Base-by-base conservation (phyloP, 2,113 vertebrate genomes). In the Rhodinocichla rosea region DNA sequence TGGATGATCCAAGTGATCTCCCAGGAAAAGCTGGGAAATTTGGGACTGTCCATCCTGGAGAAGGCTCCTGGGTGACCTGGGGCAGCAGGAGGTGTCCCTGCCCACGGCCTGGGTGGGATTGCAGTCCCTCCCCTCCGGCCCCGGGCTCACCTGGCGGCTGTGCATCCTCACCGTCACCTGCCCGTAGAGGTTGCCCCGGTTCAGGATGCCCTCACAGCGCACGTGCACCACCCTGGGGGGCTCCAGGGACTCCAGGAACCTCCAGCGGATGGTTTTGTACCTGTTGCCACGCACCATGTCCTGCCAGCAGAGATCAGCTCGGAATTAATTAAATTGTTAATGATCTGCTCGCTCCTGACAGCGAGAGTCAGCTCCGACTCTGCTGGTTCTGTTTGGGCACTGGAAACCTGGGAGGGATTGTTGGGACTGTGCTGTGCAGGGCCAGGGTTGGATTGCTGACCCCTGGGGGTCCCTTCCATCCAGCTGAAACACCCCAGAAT, bases 151-250 rank as follows among this genome's bases (percentile, higher is more conserved):
- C 99, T 99, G 99, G 33, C 97, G 98, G 4, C 98, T 99, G 96
- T 99, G 99, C 98, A 99, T 98, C 65, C 99, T 98, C 16, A 99
- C 97, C 0, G 99, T 99, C 95, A 99, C 97, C 97, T 99, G 99
- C 11, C 98, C 99, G 0, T 99, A 99, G 23, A 99, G 50, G 95
- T 99, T 99, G 63, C 98, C 97, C 11, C 98, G 98, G 53, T 92
- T 98, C 73, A 99, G 57, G 94, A 99, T 59, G 89, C 98, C 97
- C 1, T 98, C 96, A 15, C 98, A 99, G 53, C 99, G 99, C 47
- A 98, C 75, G 0, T 99, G 99, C 35, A 99, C 99, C 86, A 99
- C 97, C 8, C 95, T 97, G 2, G 99, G 98, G 0, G 98, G 98
- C 87, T 99, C 98, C 85, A 99, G 83, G 0, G 99, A 99, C 88